phyloP scores from a whole-genome alignment of 1,140 invertebrate species.

The Hetaerina americana region DNA sequence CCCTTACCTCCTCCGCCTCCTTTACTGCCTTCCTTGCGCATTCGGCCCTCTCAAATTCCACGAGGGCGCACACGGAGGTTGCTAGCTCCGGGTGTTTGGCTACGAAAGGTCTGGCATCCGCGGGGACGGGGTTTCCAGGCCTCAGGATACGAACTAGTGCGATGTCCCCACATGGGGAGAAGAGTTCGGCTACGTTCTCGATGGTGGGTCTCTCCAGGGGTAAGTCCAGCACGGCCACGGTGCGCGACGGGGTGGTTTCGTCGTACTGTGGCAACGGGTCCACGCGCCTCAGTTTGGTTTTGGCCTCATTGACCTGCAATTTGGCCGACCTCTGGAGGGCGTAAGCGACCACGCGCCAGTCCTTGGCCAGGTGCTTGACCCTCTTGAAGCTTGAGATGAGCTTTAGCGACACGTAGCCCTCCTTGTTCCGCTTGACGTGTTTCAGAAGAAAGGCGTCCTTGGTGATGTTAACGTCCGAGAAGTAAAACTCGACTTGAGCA shows the following conservation, averaged over 20 bases:
- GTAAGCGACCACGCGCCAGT: slow-evolving; percentile 81
- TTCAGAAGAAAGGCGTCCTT: slow-evolving; percentile 92
- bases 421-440: slow-evolving; percentile 85
- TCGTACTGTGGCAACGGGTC: slow-evolving; percentile 78
- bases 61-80: slow-evolving; percentile 69
- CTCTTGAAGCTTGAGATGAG: slow-evolving; percentile 87
- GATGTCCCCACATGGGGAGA: slow-evolving; percentile 75
- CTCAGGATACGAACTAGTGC: slow-evolving; percentile 70
- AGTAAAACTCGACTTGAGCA: slow-evolving; percentile 82
- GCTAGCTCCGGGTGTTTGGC: slow-evolving; percentile 79
- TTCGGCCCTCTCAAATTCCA: slow-evolving; percentile 80
- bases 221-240: slow-evolving; percentile 73
- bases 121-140: slow-evolving; percentile 73
- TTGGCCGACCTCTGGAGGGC: slow-evolving; percentile 65
- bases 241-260: slow-evolving; percentile 79
- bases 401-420: slow-evolving; percentile 88
- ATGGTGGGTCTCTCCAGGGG: slow-evolving; percentile 72
- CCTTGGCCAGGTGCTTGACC: slow-evolving; percentile 81
- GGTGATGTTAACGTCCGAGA: slow-evolving; percentile 85
- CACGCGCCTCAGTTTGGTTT: slow-evolving; percentile 76
- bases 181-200: slow-evolving; percentile 76
- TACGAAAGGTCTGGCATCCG: slow-evolving; percentile 76
- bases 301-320: slow-evolving; percentile 78
- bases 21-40: slow-evolving; percentile 63
- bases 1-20: slow-evolving; percentile 27